A percentile compares a stretch with the other conserved stretches of the same genome.
Conservation (phyloP, 2,888 invertebrate species). For the Hecatera dysodea region DNA sequence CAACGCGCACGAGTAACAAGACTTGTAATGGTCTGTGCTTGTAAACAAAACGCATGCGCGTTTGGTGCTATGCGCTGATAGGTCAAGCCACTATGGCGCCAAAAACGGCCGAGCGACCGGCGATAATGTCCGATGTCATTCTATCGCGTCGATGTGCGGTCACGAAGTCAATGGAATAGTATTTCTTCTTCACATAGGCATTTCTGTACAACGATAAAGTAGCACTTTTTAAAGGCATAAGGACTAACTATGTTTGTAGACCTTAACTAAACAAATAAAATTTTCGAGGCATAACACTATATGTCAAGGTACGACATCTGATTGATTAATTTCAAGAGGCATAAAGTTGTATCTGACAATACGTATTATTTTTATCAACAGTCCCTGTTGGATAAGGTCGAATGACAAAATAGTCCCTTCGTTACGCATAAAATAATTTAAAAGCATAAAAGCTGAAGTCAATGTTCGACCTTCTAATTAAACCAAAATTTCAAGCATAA, state of each 20-base stretch:
- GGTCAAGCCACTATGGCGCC: neutral
- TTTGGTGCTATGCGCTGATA: neutral
- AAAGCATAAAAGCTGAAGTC: neutral
- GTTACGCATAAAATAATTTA: neutral
- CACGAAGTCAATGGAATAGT: conserved; percentile 11
- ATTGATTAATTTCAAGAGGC: conserved; percentile 24
- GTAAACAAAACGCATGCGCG: neutral
- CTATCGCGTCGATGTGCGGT: conserved; percentile 1
- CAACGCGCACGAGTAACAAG: too few relatives aligned
- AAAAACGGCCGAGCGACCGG: neutral
- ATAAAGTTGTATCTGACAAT: conserved; percentile 32
- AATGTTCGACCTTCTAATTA: neutral
- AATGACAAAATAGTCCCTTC: conserved; percentile 4
- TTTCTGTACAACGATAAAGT: conserved; percentile 10
- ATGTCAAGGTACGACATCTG: neutral
- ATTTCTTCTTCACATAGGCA: conserved; percentile 3
- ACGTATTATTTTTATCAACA: conserved; percentile 29
- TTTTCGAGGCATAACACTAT: neutral
- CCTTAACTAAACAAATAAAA: conserved; percentile 7
- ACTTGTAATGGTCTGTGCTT: too few relatives aligned
- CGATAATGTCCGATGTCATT: conserved; percentile 5
- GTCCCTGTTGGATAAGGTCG: neutral
- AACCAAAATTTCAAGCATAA: neutral
- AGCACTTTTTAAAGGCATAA: conserved; percentile 3
- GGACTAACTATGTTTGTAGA: conserved; percentile 12